Evolutionary conservation across 2,888 invertebrate genomes (phyloP).

Genomic region (Drosophila macrospina): DNA sequence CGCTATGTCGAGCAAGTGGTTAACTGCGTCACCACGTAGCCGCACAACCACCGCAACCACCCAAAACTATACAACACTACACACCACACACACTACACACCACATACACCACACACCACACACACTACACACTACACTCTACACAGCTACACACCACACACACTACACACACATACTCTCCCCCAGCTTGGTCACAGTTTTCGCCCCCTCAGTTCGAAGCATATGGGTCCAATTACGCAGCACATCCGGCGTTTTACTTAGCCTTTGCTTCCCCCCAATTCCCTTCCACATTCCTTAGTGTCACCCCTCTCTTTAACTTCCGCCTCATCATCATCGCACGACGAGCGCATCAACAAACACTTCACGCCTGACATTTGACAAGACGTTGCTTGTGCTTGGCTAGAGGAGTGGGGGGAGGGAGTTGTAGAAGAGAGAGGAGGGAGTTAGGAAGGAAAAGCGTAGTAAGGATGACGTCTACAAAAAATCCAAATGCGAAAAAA

Average conservation of each 20-base stretch:
- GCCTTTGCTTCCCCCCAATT: conserved; percentile 1
- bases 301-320: not conserved
- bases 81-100: conserved; percentile 6
- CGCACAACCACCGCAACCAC: conserved; percentile 9
- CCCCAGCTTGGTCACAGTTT: not conserved
- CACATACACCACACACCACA: too few species aligned
- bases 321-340: conserved; percentile 33
- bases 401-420: not conserved
- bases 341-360: conserved; percentile 76
- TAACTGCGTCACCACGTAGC: conserved; percentile 19
- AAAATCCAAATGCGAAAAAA: conserved; percentile 79
- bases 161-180: not conserved
- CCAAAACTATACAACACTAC: conserved; percentile 20
- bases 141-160: conserved; percentile 13
- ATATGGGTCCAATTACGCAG: conserved; percentile 80
- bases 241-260: conserved; percentile 67
- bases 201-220: conserved; percentile 37
- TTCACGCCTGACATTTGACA: conserved; percentile 81
- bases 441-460: not conserved
- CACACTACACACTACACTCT: not conserved
- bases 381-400: conserved; percentile 37
- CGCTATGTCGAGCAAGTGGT: conserved; percentile 1
- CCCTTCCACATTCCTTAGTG: not conserved
- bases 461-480: conserved; percentile 47
- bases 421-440: not conserved